Percentiles rank a stretch among this genome's conserved stretches.
Conservation (phyloP, 2,113 vertebrate species). For the Lathamus discolor region DNA sequence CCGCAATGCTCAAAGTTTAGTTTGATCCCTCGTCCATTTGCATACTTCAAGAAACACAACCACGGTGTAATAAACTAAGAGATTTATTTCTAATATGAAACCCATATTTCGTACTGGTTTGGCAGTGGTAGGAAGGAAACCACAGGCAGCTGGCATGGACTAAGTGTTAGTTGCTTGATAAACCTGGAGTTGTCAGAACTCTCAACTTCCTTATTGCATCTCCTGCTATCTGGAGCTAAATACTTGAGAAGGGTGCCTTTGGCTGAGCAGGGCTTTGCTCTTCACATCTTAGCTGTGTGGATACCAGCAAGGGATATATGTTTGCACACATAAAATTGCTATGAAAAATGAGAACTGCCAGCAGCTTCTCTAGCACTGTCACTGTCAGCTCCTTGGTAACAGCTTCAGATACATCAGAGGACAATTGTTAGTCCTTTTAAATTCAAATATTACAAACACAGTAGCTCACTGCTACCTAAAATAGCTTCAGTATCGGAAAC, state of each 20-base stretch:
- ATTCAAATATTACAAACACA: not conserved
- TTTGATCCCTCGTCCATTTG: not conserved
- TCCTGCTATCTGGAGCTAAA: not conserved
- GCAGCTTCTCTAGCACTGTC: not conserved
- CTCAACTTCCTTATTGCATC: not conserved
- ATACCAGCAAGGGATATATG: not conserved
- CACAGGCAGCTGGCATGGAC: slow-evolving; percentile 40
- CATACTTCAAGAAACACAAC: not conserved
- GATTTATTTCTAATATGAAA: slow-evolving; percentile 44
- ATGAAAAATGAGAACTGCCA: not conserved
- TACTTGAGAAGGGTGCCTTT: not conserved
- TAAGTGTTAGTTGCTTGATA: slow-evolving; percentile 36
- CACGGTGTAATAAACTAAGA: not conserved
- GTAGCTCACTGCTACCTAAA: not conserved
- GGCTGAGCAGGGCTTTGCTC: not conserved
- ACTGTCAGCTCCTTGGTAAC: not conserved
- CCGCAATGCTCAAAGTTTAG: not conserved
- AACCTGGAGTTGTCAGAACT: slow-evolving; percentile 19
- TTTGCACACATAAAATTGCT: not conserved
- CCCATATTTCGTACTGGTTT: not conserved
- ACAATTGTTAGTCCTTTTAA: not conserved
- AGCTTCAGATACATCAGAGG: not conserved
- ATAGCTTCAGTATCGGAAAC: not conserved
- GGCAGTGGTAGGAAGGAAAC: slow-evolving; percentile 14
- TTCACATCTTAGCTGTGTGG: not conserved